Evolutionary conservation across 2,797 vertebrate species (phyloP).

Genomic region (Siniperca undulata): DNA sequence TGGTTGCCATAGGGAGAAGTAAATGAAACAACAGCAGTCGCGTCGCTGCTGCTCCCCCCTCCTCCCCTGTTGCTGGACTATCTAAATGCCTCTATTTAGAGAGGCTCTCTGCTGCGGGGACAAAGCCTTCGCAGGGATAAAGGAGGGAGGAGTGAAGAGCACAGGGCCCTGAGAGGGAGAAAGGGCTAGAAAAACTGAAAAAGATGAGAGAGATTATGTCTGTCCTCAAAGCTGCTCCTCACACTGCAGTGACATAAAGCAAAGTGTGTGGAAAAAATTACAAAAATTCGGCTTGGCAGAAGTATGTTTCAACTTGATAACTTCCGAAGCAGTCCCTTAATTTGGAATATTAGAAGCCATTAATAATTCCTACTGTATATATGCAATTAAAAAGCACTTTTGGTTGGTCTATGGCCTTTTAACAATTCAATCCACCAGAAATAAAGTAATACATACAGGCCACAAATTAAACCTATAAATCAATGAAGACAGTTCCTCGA

Average conservation of each 20-base stretch:
- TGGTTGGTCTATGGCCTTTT: slow-evolving; percentile 45
- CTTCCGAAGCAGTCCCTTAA: slow-evolving; percentile 45
- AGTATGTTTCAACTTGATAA: slow-evolving; percentile 39
- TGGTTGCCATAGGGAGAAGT: slow-evolving; percentile 97
- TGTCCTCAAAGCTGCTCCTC: slow-evolving; percentile 72
- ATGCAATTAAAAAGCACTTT: slow-evolving; percentile 61
- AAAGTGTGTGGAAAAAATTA: slow-evolving; percentile 50
- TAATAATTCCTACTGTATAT: slow-evolving; percentile 55
- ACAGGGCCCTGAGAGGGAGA: slow-evolving; percentile 74
- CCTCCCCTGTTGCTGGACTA: slow-evolving; percentile 82
- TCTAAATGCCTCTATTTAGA: slow-evolving; percentile 88
- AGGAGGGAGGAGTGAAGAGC: slow-evolving; percentile 82
- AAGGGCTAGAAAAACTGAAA: slow-evolving; percentile 69
- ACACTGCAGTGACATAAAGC: slow-evolving; percentile 63
- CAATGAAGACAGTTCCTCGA: slow-evolving; percentile 61
- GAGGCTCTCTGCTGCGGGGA: slow-evolving; percentile 84
- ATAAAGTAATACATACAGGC: slow-evolving; percentile 61
- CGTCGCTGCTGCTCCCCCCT: slow-evolving; percentile 84
- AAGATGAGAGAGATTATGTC: slow-evolving; percentile 81
- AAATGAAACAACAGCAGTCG: slow-evolving; percentile 91
- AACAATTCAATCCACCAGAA: slow-evolving; percentile 68
- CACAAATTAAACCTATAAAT: slow-evolving; percentile 81
- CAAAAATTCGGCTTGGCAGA: slow-evolving; percentile 35
- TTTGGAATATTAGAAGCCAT: slow-evolving; percentile 47
- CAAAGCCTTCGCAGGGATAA: slow-evolving; percentile 88